phyloP scores from a whole-genome alignment of 1,140 invertebrate genomes.

The Calosoma granatense region DNA sequence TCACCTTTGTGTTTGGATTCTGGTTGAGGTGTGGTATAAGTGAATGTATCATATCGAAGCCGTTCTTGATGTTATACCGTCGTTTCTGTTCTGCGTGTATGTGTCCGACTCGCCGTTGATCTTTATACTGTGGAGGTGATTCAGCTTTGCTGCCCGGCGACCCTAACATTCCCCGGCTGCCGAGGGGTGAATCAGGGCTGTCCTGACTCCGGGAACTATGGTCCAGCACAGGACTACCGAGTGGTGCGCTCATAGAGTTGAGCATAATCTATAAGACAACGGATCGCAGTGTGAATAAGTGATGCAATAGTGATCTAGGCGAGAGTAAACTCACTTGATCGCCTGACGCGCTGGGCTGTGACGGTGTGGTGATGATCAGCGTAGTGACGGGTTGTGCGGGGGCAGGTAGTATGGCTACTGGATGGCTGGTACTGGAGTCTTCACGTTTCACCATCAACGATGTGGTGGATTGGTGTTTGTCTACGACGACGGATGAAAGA shows the following conservation, averaged over 20 bases:
- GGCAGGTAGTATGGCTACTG: conserved; percentile 22
- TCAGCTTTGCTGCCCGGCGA: conserved; percentile 17
- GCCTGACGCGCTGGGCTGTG: conserved; percentile 26
- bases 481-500: background rate
- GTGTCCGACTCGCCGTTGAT: conserved; percentile 71
- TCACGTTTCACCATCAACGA: background rate
- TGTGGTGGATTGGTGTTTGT: background rate
- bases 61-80: conserved; percentile 94
- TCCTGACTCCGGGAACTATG: conserved; percentile 17
- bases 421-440: conserved; percentile 16
- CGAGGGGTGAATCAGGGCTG: background rate
- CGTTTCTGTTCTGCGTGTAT: conserved; percentile 97
- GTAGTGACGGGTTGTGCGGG: conserved; percentile 21
- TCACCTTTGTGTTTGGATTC: conserved; percentile 83
- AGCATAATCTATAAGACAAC: conserved; percentile 24
- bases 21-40: conserved; percentile 87
- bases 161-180: background rate
- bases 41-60: conserved; percentile 88
- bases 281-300: conserved; percentile 7
- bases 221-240: conserved; percentile 25
- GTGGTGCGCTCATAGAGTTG: conserved; percentile 23
- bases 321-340: conserved; percentile 28
- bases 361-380: conserved; percentile 36
- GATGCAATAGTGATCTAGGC: no score
- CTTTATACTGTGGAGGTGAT: conserved; percentile 29